phyloP scores from a whole-genome alignment of 2,888 invertebrate species.

The Hedya salicella region DNA sequence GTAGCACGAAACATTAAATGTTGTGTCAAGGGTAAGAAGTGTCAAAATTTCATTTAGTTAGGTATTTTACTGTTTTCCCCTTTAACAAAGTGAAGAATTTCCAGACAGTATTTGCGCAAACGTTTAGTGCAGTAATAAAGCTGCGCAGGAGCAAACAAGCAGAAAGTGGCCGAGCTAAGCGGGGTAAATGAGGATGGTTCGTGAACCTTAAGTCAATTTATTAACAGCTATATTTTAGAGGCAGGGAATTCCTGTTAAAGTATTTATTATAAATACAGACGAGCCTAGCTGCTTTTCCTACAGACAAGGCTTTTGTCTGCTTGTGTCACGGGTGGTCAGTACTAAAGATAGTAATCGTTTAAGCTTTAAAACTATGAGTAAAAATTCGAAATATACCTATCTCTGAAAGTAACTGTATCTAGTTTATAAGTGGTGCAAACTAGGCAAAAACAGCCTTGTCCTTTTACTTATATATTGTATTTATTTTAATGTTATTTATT shows the following conservation, averaged over 20 bases:
- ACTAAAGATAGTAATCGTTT: constrained; percentile 1
- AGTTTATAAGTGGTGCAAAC: neutral
- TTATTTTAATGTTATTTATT: too few relatives aligned
- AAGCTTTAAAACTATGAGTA: neutral
- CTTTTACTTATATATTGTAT: too few relatives aligned
- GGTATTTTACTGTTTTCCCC: constrained; percentile 12
- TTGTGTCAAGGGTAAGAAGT: too few relatives aligned
- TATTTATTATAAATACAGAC: constrained; percentile 1
- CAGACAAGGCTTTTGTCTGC: constrained; percentile 9
- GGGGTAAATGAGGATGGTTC: neutral
- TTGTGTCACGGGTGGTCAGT: constrained; percentile 21
- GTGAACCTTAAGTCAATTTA: neutral
- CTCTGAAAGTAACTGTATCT: neutral
- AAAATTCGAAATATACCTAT: neutral
- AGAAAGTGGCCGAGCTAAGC: constrained; percentile 20
- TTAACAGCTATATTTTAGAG: neutral
- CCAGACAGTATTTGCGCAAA: constrained; percentile 33
- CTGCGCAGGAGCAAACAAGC: constrained; percentile 32
- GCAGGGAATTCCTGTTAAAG: neutral
- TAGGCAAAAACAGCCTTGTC: too few relatives aligned
- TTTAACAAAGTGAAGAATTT: constrained; percentile 20
- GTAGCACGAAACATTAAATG: too few relatives aligned
- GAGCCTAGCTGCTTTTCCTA: constrained; percentile 1
- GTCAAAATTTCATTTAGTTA: neutral
- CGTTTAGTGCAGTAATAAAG: constrained; percentile 33